phyloP scores from a whole-genome alignment of 2,797 vertebrate species.

The Ptychobarbus kaznakovi region DNA sequence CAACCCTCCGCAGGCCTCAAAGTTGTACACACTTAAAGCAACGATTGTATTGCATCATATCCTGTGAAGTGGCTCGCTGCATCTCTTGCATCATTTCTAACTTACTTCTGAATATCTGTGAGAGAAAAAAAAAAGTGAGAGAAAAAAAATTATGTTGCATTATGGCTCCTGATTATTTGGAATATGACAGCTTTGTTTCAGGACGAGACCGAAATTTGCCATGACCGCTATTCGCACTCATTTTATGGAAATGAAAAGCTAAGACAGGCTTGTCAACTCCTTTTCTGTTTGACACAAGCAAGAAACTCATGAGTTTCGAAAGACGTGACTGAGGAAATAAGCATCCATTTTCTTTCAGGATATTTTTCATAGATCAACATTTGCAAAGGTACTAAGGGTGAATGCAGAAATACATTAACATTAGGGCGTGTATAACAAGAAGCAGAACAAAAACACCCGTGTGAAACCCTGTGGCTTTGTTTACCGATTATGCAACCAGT shows the following conservation, averaged over 20 bases:
- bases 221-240: not conserved
- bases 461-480: conserved; percentile 5
- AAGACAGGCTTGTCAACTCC: not conserved
- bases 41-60: not conserved
- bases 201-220: not conserved
- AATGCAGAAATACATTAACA: conserved; percentile 1
- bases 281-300: not conserved
- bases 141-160: not conserved
- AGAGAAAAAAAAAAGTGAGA: not conserved
- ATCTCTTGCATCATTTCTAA: not conserved
- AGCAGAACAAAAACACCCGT: not conserved
- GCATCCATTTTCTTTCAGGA: not conserved
- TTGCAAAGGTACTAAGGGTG: not conserved
- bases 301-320: not conserved
- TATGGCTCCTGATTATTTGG: not conserved
- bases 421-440: not conserved
- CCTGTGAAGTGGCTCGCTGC: not conserved
- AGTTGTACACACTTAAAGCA: not conserved
- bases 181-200: not conserved
- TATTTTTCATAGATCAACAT: not conserved
- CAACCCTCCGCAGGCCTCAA: not conserved
- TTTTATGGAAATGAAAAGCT: not conserved
- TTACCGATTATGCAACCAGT: conserved; percentile 5
- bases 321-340: not conserved
- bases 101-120: not conserved